These are phyloP conservation scores for Hyperopisus bebe DNA, from an alignment of 2,113 vertebrate genomes.

Conservation along the genomic window DNA sequence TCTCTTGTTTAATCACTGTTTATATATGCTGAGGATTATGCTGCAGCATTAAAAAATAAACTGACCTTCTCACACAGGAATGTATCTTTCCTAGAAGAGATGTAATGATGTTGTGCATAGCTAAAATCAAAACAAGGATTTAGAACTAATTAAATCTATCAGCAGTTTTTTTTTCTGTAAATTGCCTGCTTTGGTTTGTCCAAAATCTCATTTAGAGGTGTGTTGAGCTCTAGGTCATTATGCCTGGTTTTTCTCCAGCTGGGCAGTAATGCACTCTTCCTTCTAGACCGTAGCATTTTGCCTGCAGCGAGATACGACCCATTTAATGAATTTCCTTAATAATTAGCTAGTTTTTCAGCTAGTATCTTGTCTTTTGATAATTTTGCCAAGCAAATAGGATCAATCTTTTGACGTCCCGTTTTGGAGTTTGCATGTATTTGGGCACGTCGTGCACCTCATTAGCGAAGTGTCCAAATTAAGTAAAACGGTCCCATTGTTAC, in stretches of 20 bases:
- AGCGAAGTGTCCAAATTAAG: background rate
- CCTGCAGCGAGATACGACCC: background rate
- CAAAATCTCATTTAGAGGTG: background rate
- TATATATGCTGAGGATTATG: background rate
- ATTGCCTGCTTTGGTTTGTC: background rate
- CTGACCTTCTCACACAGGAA: background rate
- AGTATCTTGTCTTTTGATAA: background rate
- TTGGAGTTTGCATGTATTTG: background rate
- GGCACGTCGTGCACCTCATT: background rate
- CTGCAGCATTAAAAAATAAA: background rate
- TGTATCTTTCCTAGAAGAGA: background rate
- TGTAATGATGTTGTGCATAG: background rate
- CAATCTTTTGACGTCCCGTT: background rate
- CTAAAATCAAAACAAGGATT: background rate
- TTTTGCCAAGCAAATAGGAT: background rate
- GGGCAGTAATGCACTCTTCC: background rate
- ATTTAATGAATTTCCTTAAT: background rate
- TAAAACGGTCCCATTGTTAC: background rate
- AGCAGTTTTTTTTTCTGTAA: background rate
- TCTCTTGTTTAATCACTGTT: background rate
- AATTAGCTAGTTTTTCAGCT: background rate
- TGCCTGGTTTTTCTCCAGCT: background rate
- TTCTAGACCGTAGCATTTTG: background rate
- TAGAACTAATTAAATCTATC: background rate
- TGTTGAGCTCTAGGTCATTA: background rate